These are phyloP conservation scores for Ypsolopha scabrella DNA, from an alignment of 2,888 invertebrate species.

Conservation along the genomic window DNA sequence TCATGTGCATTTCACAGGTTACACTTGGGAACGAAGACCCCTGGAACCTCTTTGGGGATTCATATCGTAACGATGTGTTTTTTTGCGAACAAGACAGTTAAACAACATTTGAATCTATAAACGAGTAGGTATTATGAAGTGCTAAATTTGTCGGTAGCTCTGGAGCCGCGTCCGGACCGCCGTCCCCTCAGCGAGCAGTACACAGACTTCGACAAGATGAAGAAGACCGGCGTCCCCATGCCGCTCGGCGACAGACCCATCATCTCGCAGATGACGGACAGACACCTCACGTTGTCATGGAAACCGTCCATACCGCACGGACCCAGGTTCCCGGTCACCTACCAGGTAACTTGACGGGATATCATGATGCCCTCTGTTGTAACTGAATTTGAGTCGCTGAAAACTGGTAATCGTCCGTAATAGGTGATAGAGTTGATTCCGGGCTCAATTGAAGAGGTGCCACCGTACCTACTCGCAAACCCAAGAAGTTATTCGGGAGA, in stretches of 20 bases:
- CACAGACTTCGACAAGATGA: constrained; percentile 85
- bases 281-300: constrained; percentile 92
- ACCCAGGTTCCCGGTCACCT: constrained; percentile 91
- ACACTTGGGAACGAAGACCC: no score
- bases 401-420: no score
- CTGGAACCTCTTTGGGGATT: no score
- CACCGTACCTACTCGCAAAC: no score
- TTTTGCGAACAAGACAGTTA: no score
- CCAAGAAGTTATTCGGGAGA: no score
- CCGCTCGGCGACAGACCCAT: constrained; percentile 92
- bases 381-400: background rate
- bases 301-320: constrained; percentile 91
- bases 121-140: no score
- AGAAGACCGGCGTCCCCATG: constrained; percentile 85
- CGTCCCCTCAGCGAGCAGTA: constrained; percentile 83
- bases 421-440: no score
- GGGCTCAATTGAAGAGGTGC: no score
- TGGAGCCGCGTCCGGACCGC: constrained; percentile 75
- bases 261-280: constrained; percentile 92
- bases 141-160: constrained; percentile 40
- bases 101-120: background rate
- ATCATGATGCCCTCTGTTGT: background rate
- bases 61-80: no score
- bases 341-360: constrained; percentile 71
- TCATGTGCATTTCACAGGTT: no score